Evolutionary conservation across 92 coral and sea anemone species (phyloP), one percentile per base, ranked within the genome.

Genomic region (Scolanthus callimorphus): DNA sequence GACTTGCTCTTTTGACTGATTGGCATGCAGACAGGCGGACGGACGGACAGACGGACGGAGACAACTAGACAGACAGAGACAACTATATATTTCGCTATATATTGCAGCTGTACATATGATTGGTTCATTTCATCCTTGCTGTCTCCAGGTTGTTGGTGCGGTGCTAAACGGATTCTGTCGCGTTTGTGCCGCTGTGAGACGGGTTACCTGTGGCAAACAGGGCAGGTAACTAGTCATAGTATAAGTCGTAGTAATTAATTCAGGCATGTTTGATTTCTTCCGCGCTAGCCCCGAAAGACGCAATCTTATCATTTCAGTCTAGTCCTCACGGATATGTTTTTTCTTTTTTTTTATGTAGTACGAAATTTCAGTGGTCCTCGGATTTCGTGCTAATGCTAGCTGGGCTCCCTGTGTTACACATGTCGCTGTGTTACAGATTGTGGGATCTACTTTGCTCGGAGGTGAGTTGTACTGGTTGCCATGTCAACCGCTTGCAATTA

Each of bases 101-200:
- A n/a, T n/a, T n/a, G n/a, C n/a, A n/a, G n/a, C n/a, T n/a, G n/a
- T n/a, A n/a, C n/a, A n/a, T n/a, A n/a, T n/a, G n/a, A n/a, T n/a
- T n/a, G n/a, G n/a, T n/a, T n/a, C n/a, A n/a, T n/a, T n/a, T n/a
- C n/a, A n/a, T n/a, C n/a, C n/a, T n/a, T n/a, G n/a, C n/a, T n/a
- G 0, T 9, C 49, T 55, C n/a, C 60, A 87, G 95, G 63, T 73
- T 15, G 62, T 55, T 1, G 74, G 78, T 55, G 70, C 59, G 9
- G 25, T 87, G 22, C 48, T 87, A 39, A 80, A 78, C 58, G 67
- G 74, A 20, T 87, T 87, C 63, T 82, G 85, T 47, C 67, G 77
- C 1, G 74, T 85, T 0, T 82, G 80, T 67, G 46, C 54, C 3
- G 90, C 79, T 25, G 86, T 80, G 1, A 76, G 62, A 29, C 51